These are phyloP conservation scores for Eurois occulta DNA, from an alignment of 2,888 invertebrate genomes.

Conservation along the genomic window DNA sequence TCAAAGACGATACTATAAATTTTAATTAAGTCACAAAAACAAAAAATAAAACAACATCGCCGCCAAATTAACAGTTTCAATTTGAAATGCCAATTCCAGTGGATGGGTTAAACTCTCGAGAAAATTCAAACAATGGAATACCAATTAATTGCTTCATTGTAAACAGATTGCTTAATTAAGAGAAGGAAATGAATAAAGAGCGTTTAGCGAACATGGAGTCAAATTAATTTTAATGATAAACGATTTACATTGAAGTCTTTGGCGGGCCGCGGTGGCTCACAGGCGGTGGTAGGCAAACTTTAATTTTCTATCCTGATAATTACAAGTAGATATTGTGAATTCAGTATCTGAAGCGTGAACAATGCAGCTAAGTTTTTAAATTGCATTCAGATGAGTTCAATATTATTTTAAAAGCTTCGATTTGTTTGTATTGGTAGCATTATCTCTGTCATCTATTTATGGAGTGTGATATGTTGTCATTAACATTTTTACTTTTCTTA, in stretches of 20 bases:
- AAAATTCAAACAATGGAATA: slow-evolving; percentile 83
- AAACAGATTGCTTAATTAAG: slow-evolving; percentile 90
- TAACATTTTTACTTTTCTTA: not conserved
- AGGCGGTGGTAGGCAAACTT: slow-evolving; percentile 72
- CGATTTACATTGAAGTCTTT: slow-evolving; percentile 77
- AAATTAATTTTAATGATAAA: slow-evolving; percentile 90
- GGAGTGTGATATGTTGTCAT: too few relatives aligned
- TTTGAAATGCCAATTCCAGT: slow-evolving; percentile 75
- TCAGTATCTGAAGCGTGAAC: slow-evolving; percentile 62
- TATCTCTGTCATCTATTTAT: not conserved
- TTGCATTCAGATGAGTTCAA: slow-evolving; percentile 34
- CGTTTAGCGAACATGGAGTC: slow-evolving; percentile 86
- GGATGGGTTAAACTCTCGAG: slow-evolving; percentile 79
- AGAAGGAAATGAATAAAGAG: slow-evolving; percentile 88
- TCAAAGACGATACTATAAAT: slow-evolving; percentile 36
- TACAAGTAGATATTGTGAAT: slow-evolving; percentile 66
- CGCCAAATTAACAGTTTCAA: slow-evolving; percentile 73
- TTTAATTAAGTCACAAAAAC: slow-evolving; percentile 58
- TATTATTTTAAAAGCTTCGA: not conserved
- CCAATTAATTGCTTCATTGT: slow-evolving; percentile 89
- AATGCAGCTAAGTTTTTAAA: slow-evolving; percentile 60
- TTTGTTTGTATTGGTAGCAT: not conserved
- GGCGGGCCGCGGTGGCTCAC: slow-evolving; percentile 60
- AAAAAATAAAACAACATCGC: slow-evolving; percentile 66
- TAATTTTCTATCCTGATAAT: slow-evolving; percentile 75